Base-by-base conservation (phyloP, 2,888 invertebrate genomes). In the Barypeithes pellucidus region DNA sequence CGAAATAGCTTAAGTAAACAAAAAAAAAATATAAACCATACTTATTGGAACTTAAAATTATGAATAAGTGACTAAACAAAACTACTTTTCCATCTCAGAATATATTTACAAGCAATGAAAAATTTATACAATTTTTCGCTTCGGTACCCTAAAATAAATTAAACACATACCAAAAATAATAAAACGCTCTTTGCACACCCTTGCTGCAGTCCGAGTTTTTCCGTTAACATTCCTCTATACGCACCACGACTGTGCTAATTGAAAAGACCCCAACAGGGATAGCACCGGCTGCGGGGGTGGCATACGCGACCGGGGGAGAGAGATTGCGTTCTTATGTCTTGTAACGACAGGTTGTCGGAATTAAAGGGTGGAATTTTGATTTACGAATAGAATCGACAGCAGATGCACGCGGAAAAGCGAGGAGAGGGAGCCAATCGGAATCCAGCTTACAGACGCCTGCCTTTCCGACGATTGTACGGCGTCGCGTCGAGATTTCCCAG, bases 321-420 rank as follows among this genome's bases (percentile, higher is more conserved):
- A 75, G 75, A 75, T 76, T 77, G 77, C 77, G 78, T 77, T 77
- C 77, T 78, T 78, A 75, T 74, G 76, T 77, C 79, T 77, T 75
- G 75, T 78, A 77, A 76, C 78, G 80, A 79, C 79, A 80, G 79
- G 80, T 79, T 76, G 76, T 68, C 77, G 77, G 78, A 76, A 79
- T 79, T 78, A 81, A 82, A 82, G 82, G 83, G 81, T 81, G 81
- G 80, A 80, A 85, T 85, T 86, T 86, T 86, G 86, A 86, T 86
- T 86, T 86, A 86, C 86, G 86, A 86, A 86, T 86, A 81, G 85
- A 83, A 86, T 86, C 85, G 86, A 86, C 86, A 85, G 84, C 84
- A 81, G 83, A 84, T 84, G 84, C 85, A 83, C 80, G 82, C 81
- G 82, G 67, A 67, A 62, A 61, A 54, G 66, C 66, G 66, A 50